Evolutionary conservation across 2,797 vertebrate genomes (phyloP).

Genomic region (Enteromius trimaculatus): DNA sequence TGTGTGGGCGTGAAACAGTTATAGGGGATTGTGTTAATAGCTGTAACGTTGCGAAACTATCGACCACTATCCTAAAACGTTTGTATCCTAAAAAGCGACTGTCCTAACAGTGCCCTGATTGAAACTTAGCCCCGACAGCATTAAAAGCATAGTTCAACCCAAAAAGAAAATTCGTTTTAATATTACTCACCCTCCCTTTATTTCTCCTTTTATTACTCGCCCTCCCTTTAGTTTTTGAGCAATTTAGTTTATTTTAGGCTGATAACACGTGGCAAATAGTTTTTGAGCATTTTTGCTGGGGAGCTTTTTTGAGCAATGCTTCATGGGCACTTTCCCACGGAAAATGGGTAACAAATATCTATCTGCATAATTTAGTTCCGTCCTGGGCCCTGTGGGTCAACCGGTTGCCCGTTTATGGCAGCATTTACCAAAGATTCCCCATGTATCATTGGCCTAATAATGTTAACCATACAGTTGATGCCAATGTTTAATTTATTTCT

Average conservation of each 20-base stretch:
- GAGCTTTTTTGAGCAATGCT: not conserved
- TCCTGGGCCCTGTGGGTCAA: not conserved
- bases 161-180: not conserved
- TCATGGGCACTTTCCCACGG: not conserved
- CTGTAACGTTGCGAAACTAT: not conserved
- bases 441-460: not conserved
- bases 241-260: not conserved
- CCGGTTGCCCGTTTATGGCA: not conserved
- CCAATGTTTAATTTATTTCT: no score
- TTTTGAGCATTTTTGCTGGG: not conserved
- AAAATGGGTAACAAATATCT: no score
- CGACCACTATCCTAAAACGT: no score
- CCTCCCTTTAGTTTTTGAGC: no score
- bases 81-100: no score
- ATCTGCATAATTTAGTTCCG: no score
- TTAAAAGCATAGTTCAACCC: not conserved
- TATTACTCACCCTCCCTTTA: not conserved
- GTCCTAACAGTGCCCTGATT: not conserved
- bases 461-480: not conserved
- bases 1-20: not conserved
- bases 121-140: not conserved
- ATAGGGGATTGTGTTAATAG: not conserved
- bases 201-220: not conserved
- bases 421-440: not conserved
- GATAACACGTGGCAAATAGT: not conserved